Base-by-base conservation (phyloP, 2,888 invertebrate species). In the Phorcus lineatus region DNA sequence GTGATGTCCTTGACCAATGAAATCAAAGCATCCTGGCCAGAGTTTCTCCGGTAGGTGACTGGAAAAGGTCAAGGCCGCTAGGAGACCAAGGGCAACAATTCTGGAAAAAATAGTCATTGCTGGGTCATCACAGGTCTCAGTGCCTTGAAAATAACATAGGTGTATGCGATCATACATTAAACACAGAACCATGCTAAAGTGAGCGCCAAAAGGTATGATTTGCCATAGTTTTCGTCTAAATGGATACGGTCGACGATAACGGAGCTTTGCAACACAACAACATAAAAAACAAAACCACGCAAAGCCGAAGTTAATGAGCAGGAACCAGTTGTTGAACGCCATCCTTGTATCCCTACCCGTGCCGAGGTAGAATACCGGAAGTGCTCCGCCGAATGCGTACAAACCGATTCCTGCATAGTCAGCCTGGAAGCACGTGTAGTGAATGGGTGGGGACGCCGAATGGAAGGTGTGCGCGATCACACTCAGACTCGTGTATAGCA, bases 321-420 rank as follows among this genome's bases (percentile, higher is more conserved):
- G 36, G 54, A 83, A 83, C 0, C 78, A n/a, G 24, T 40, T 7
- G 55, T 75, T 53, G 11, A 76, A 24, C 11, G 70, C 1, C 1
- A 16, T 22, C 16, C 52, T 74, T 16, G 74, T 74, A 22, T 82
- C 84, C 54, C 82, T 79, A 7, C 74, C 74, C 7, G 74, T 24
- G 16, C 84, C 80, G 31, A 79, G 75, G 74, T 84, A 82, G 66
- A 86, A 87, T n/a, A 84, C 66, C 22, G 86, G 47, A 17, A 85
- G 70, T 40, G 83, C 81, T 2, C 79, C 82, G 9, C 87, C 88
- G 9, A 86, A 76, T 2, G 81, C 82, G 67, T 87, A 85, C 16
- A 86, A 77, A 9, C 85, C 87, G 11, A 88, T 86, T 0, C 87
- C 89, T 11, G 84, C 82, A 78, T 88, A 89, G 74, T 89, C 89